Conservation (phyloP, 1,140 invertebrate species). For the Drosophila willistoni region DNA sequence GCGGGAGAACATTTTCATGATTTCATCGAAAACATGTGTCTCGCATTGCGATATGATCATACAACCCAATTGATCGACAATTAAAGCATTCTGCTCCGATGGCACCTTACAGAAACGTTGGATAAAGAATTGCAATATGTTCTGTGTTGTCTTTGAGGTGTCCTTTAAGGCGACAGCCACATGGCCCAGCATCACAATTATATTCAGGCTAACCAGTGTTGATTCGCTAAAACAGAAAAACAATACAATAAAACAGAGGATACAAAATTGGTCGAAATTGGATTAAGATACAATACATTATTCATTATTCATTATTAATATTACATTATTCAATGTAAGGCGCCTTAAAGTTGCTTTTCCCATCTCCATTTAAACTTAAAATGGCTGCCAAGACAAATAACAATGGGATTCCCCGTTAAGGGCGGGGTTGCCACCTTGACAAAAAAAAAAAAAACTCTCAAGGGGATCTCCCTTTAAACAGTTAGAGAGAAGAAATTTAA, state of each 20-base stretch:
- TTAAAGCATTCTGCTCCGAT: constrained; percentile 93
- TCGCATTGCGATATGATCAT: constrained; percentile 97
- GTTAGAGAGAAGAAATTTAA: too few relatives aligned
- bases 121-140: constrained; percentile 98
- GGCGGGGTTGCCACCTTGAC: too few relatives aligned
- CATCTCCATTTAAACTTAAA: too few relatives aligned
- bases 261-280: not conserved
- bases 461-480: too few relatives aligned
- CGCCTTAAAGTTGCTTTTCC: too few relatives aligned
- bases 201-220: constrained; percentile 96
- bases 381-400: too few relatives aligned
- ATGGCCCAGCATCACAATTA: constrained; percentile 98
- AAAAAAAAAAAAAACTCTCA: too few relatives aligned
- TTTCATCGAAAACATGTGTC: constrained; percentile 94
- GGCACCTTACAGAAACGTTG: constrained; percentile 97
- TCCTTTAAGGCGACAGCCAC: constrained; percentile 97
- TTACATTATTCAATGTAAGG: too few relatives aligned
- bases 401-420: too few relatives aligned
- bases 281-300: too few relatives aligned
- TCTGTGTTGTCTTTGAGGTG: constrained; percentile 95
- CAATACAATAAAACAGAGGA: not conserved
- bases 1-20: constrained; percentile 98
- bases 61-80: constrained; percentile 98
- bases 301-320: too few relatives aligned
- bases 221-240: constrained; percentile 87